Conservation (phyloP, 2,888 invertebrate genomes). For the Conops quadrifasciatus region DNA sequence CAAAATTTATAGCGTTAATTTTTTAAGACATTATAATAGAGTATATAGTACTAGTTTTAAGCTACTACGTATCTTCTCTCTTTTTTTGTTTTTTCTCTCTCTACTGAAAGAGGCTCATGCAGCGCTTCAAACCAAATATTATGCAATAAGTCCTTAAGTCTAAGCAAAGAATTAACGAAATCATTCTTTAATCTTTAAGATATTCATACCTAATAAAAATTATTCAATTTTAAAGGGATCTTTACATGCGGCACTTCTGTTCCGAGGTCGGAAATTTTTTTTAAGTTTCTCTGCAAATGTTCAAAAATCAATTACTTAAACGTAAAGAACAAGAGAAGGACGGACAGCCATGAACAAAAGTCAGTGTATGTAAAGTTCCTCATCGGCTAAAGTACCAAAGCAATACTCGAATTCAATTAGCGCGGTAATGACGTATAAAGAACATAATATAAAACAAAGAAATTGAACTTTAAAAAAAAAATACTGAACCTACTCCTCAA, state of each 20-base stretch:
- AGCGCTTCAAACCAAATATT: conserved; percentile 42
- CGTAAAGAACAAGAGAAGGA: neutral
- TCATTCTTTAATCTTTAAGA: neutral
- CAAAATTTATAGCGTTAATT: conserved; percentile 40
- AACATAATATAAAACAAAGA: too few relatives aligned
- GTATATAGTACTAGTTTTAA: conserved; percentile 3
- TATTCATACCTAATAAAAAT: conserved; percentile 42
- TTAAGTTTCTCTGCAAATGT: too few relatives aligned
- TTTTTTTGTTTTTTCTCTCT: neutral
- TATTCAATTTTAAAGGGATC: too few relatives aligned
- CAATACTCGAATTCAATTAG: conserved; percentile 61
- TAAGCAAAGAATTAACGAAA: neutral
- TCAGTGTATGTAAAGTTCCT: conserved; percentile 5
- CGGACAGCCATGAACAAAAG: conserved; percentile 29
- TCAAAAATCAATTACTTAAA: neutral
- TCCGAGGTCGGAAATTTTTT: too few relatives aligned
- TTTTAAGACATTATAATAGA: neutral
- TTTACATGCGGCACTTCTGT: too few relatives aligned
- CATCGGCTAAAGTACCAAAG: conserved; percentile 66
- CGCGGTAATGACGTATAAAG: neutral
- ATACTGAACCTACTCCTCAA: conserved; percentile 48
- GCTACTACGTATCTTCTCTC: neutral
- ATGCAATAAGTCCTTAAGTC: neutral
- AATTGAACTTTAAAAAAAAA: conserved; percentile 23
- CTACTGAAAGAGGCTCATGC: conserved; percentile 35